These are phyloP conservation scores for Drosophila kikkawai DNA, from an alignment of 1,140 invertebrate genomes.

Conservation along the genomic window DNA sequence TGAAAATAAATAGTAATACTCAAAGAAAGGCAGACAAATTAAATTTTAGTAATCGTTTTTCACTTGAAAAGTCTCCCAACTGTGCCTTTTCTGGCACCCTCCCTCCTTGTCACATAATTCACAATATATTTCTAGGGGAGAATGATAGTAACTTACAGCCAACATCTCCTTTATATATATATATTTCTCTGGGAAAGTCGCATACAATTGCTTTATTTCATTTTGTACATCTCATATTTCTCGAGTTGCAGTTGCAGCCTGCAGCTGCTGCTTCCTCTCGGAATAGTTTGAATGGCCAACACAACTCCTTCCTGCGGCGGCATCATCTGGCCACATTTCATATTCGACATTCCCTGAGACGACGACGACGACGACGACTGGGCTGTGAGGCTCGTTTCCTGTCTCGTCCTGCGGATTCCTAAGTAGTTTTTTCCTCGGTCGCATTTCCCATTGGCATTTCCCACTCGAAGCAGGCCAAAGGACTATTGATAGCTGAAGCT, in stretches of 20 bases:
- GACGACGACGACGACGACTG: not conserved
- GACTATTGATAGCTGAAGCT: slow-evolving; percentile 58
- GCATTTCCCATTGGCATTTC: slow-evolving; percentile 42
- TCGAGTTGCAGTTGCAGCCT: slow-evolving; percentile 22
- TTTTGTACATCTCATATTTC: slow-evolving; percentile 51
- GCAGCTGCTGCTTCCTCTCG: slow-evolving; percentile 36
- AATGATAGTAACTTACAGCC: not conserved
- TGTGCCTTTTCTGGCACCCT: not conserved
- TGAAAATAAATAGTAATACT: not conserved
- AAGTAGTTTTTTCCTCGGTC: slow-evolving; percentile 60
- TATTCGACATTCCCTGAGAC: slow-evolving; percentile 61
- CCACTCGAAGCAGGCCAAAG: slow-evolving; percentile 43
- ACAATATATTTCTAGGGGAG: slow-evolving; percentile 4
- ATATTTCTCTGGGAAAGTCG: slow-evolving; percentile 16
- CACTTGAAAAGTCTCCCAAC: not conserved
- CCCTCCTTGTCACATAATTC: slow-evolving; percentile 26
- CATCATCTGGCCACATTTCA: slow-evolving; percentile 73
- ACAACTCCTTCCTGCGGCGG: slow-evolving; percentile 36
- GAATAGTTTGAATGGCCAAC: slow-evolving; percentile 42
- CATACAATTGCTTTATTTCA: slow-evolving; percentile 57
- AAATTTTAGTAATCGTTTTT: not conserved
- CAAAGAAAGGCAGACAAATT: not conserved
- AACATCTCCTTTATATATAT: slow-evolving; percentile 12
- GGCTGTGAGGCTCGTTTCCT: slow-evolving; percentile 53
- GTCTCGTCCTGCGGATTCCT: slow-evolving; percentile 23